Base-by-base conservation (phyloP, 2,888 invertebrate genomes). In the Dynastes hyllus region DNA sequence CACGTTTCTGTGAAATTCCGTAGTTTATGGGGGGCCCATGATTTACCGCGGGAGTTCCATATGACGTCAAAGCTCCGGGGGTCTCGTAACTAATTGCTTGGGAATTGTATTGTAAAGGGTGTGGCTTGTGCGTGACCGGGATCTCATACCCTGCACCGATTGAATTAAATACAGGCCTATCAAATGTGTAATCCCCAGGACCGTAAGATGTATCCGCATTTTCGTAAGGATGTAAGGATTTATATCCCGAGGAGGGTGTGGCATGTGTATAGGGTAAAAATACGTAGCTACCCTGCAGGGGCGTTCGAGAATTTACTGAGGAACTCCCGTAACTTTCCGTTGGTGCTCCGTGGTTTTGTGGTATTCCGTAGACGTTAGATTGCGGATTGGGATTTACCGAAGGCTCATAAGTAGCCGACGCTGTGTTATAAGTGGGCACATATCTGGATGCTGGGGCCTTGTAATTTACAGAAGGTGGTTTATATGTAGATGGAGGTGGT, bases 51-150 rank as follows among this genome's bases (percentile, higher is more conserved):
- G 86, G 86, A 5, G 85, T 85, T 5, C 87, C 87, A 75, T 87
- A 87, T 1, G 87, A 87, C 51, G 84, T 86, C 13, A 87, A 81
- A 51, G 87, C 87, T 13, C 86, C 86, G 9, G 86, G 87, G 5
- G 86, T 86, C 37, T 84, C 85, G 79, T 87, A 87, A 80, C 85
- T 86, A 13, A 83, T 82, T 5, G 84, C 83, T 9, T 84, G 83
- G 27, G 83, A 65, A 67, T 85, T 85, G 73, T 85, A 85, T 76
- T 78, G 82, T 77, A 85, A 79, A 6, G 85, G 83, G 22, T 84
- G 83, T 27, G 82, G 83, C 32, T 82, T 81, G 45, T 83, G 81
- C 63, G 81, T 76, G 2, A 80, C 76, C 8, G 85, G 84, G 22
- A 85, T 79, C 29, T 85, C 84, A 53, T 85, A 85, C n/a, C 79